Conservation (phyloP, 2,888 invertebrate species). For the Trichogramma evanescens region DNA sequence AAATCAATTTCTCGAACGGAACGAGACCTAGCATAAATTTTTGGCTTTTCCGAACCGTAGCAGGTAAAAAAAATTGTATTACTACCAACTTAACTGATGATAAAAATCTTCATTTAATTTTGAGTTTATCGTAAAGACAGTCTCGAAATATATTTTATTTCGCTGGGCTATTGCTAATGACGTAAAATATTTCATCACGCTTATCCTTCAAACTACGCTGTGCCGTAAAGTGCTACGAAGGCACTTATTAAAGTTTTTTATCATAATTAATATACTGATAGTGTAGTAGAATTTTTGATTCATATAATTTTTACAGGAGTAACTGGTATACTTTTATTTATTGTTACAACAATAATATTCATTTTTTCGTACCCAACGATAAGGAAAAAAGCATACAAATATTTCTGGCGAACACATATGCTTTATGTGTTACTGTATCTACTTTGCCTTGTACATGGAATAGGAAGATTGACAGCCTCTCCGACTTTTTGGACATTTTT, state of each 20-base stretch:
- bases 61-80: slow-evolving; percentile 54
- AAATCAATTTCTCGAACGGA: slow-evolving; percentile 89
- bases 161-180: no score
- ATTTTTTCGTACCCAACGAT: slow-evolving; percentile 93
- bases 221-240: no score
- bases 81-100: no score
- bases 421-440: slow-evolving; percentile 81
- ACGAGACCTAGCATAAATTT: slow-evolving; percentile 89
- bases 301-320: slow-evolving; percentile 54
- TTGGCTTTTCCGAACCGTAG: slow-evolving; percentile 92
- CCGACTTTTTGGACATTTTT: slow-evolving; percentile 93
- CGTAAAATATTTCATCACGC: no score
- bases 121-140: no score
- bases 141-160: no score
- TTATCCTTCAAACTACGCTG: no score
- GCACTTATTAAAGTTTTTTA: no score
- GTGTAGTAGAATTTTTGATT: no score
- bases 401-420: slow-evolving; percentile 91
- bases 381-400: slow-evolving; percentile 87
- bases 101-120: no score
- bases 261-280: no score
- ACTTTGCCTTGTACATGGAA: slow-evolving; percentile 79
- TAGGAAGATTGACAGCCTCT: slow-evolving; percentile 84
- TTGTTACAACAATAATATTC: slow-evolving; percentile 90
- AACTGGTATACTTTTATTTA: slow-evolving; percentile 79